A percentile compares a stretch with the other conserved stretches of the same genome.
These are phyloP conservation scores for Amblyopsis rosae DNA, from an alignment of 2,113 vertebrate species.

Conservation along the genomic window DNA sequence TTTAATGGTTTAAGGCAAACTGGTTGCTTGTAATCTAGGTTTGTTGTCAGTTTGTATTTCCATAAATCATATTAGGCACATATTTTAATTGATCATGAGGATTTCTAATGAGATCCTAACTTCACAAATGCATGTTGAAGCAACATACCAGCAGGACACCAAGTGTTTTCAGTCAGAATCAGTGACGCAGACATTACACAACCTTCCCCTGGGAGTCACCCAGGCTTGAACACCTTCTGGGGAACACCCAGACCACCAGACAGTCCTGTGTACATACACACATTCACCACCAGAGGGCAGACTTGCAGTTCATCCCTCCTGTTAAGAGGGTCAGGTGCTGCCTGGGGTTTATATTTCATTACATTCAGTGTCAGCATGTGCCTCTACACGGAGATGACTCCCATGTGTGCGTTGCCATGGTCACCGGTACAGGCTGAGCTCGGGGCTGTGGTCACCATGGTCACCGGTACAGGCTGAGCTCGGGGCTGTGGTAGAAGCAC, in stretches of 20 bases:
- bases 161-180: too few species aligned
- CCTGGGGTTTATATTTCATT: too few species aligned
- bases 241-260: too few species aligned
- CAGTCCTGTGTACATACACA: background rate
- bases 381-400: too few species aligned
- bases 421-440: constrained; percentile 63
- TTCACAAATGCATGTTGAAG: too few species aligned
- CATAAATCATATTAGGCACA: background rate
- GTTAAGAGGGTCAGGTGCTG: too few species aligned
- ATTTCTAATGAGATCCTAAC: too few species aligned
- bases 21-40: background rate
- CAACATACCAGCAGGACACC: too few species aligned
- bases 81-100: too few species aligned
- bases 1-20: background rate
- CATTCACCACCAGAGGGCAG: background rate
- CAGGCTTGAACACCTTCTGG: too few species aligned
- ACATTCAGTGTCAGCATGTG: too few species aligned
- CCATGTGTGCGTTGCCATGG: background rate
- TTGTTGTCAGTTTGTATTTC: background rate
- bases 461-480: constrained; percentile 83
- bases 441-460: background rate
- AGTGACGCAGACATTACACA: background rate
- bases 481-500: constrained; percentile 84
- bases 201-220: background rate
- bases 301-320: too few species aligned